A percentile compares a stretch with the other conserved stretches of the same genome.
These are phyloP conservation scores for Rhagologus leucostigma DNA, from an alignment of 2,113 vertebrate genomes.

Conservation along the genomic window DNA sequence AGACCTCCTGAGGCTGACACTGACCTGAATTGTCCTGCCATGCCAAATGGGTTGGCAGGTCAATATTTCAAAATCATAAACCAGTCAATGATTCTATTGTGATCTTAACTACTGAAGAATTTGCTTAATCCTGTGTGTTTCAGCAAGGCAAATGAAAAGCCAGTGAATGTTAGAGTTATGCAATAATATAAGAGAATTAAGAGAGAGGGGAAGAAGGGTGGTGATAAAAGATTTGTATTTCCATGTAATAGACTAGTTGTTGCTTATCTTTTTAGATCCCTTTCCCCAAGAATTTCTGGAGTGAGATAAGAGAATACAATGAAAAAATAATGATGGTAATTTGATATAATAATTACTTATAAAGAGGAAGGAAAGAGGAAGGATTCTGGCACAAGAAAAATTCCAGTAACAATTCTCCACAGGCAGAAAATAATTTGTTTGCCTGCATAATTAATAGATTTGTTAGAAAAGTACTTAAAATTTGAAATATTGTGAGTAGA, in stretches of 20 bases:
- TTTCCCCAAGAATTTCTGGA: neutral
- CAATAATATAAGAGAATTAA: neutral
- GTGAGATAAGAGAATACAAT: neutral
- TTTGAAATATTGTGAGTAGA: conserved; percentile 68
- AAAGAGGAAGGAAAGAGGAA: neutral
- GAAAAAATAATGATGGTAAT: neutral
- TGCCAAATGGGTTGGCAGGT: neutral
- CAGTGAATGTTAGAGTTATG: neutral
- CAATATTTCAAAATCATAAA: neutral
- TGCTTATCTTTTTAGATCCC: neutral
- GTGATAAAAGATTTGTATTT: neutral
- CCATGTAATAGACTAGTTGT: neutral
- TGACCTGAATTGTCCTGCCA: fast-evolving
- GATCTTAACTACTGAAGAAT: neutral
- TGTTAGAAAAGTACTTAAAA: conserved; percentile 74
- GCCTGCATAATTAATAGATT: conserved; percentile 76
- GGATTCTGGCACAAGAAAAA: conserved; percentile 45
- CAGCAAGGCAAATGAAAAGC: neutral
- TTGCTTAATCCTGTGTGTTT: neutral
- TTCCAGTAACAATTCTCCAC: conserved; percentile 56
- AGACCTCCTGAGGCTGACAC: too few relatives aligned
- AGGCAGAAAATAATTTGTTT: conserved; percentile 73
- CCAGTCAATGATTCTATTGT: neutral
- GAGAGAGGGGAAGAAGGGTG: fast-evolving
- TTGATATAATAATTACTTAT: conserved; percentile 6